Evolutionary conservation across 2,797 vertebrate species (phyloP), one percentile per base, ranked within the genome.

Genomic region (Falco columbarius): DNA sequence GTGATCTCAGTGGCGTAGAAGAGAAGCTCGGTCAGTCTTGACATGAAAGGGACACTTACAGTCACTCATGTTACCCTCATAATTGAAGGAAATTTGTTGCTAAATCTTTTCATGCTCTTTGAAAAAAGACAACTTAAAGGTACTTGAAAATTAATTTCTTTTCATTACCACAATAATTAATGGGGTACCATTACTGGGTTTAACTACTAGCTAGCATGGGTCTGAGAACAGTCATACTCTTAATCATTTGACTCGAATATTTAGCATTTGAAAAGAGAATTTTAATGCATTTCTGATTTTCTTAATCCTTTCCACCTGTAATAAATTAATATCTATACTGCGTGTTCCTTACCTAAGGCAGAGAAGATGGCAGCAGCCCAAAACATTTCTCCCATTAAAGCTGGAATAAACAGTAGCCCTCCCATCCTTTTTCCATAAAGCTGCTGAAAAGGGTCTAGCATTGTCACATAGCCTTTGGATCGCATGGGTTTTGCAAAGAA

Each of bases 401-500:
- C 99, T 6, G 99, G 99, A 90, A 99, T 99, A 96, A 99, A 99
- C 29, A 99, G 98, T 70, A 99, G 97, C 2, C 99, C 99, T 2
- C 99, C 99, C 99, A 99, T 99, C 82, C 99, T 98, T 97, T 99
- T 98, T 23, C 99, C 99, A 73, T 99, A 99, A 56, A 99, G 96
- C 96, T 99, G 99, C 97, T 99, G 99, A 97, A 99, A 99, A 13
- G 99, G 99, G 94, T 99, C 99, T 81, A 99, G 91, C 99, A 99
- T 99, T 81, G 99, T 99, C 97, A 99, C 99, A 16, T 99, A 99
- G 10, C 99, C 99, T 84, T 98, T 98, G 22, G 99, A 99, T 84
- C 99, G 98, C 99, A 99, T 99, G 46, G 99, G 99, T 92, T 99
- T 99, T 85, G 99, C 99, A 94, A 99, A 99, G 97, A 99, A 99